phyloP scores from a whole-genome alignment of 2,113 vertebrate species.

The Panthera leo region DNA sequence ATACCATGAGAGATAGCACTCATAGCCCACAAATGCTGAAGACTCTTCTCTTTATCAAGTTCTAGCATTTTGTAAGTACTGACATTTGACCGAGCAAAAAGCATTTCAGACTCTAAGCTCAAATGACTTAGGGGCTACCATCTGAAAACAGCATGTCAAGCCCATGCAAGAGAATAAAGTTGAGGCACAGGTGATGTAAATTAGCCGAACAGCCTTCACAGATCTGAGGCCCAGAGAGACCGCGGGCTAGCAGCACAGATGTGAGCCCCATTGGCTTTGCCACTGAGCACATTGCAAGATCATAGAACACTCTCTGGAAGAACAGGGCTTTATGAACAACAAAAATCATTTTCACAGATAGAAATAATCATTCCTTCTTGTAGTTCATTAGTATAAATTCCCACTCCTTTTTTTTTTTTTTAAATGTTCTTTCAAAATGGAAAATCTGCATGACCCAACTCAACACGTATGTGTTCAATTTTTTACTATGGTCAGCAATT shows the following conservation, averaged over 20 bases:
- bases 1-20: neutral
- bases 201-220: neutral
- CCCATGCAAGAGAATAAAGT: neutral
- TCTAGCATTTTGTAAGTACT: neutral
- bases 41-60: neutral
- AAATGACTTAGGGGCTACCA: neutral
- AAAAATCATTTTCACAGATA: neutral
- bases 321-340: neutral
- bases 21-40: neutral
- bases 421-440: neutral
- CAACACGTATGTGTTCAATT: rapidly evolving
- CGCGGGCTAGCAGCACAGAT: too few species aligned
- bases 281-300: neutral
- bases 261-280: neutral
- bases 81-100: neutral
- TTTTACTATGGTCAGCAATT: neutral
- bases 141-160: neutral
- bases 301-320: neutral
- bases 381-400: neutral
- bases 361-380: neutral
- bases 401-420: too few species aligned
- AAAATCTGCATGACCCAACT: neutral
- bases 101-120: neutral
- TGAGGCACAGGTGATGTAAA: neutral
- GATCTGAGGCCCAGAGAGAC: neutral